Conservation (phyloP, 2,888 invertebrate species). For the Limulus polyphemus region DNA sequence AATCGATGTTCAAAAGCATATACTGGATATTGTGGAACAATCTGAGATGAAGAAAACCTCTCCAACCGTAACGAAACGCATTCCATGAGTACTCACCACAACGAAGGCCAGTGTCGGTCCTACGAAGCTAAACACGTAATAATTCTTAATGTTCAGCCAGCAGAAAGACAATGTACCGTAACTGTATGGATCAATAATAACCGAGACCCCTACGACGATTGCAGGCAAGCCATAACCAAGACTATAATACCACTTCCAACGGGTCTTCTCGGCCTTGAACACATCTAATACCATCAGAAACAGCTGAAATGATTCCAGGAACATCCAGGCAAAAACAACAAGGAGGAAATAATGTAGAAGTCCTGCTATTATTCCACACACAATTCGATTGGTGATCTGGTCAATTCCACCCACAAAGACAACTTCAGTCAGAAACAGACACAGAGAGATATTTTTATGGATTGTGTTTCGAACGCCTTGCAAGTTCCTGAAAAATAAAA, state of each 20-base stretch:
- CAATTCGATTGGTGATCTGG: conserved; percentile 66
- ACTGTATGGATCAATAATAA: conserved; percentile 63
- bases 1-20: too few species aligned
- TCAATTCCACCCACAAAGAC: conserved; percentile 81
- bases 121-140: conserved; percentile 86
- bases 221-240: conserved; percentile 73
- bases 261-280: conserved; percentile 75
- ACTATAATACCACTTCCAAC: conserved; percentile 64
- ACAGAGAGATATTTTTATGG: conserved; percentile 88
- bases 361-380: conserved; percentile 79
- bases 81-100: conserved; percentile 32
- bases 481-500: conserved; percentile 5
- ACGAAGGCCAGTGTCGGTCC: conserved; percentile 77
- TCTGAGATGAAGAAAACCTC: too few species aligned
- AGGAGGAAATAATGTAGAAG: conserved; percentile 65
- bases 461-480: conserved; percentile 72
- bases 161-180: conserved; percentile 71
- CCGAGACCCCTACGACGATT: conserved; percentile 64
- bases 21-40: too few species aligned
- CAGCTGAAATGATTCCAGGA: conserved; percentile 89
- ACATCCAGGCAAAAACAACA: conserved; percentile 90
- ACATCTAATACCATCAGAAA: conserved; percentile 91
- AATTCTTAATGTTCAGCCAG: conserved; percentile 71
- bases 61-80: too few species aligned
- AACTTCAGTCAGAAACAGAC: conserved; percentile 77